Base-by-base conservation (phyloP, 2,113 vertebrate genomes). In the Bos indicus region DNA sequence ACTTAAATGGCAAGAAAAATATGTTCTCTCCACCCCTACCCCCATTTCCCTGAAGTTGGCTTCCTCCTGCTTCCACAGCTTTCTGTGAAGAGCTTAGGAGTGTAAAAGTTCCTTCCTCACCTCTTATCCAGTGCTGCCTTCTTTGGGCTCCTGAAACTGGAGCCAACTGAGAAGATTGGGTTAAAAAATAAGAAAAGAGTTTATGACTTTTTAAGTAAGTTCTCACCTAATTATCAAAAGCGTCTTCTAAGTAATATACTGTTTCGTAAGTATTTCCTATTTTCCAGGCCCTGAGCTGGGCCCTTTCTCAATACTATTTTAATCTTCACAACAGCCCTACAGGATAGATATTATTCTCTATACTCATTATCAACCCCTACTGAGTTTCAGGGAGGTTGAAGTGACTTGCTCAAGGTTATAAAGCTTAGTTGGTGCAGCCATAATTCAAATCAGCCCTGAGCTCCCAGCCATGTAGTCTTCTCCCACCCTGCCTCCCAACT, bases 1-100 rank as follows among this genome's bases (percentile, higher is more conserved):
- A 86, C 91, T 94, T 80, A 94, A 97, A 88, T n/a, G 91, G 56
- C 59, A 95, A 92, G 78, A 89, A 82, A 96, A 92, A 67, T n/a
- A 33, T 2, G 7, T 28, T 54, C 60, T 64, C 10, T 52, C 43
- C n/a, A 13, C 7, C 7, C 13, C 16, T 7, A 7, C 5, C n/a
- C 59, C 87, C 33, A 2, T n/a, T 14, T 91, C 43, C 43, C 26
- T 36, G 23, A 54, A 51, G 33, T 43, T n/a, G 90, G 67, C 84
- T 52, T 54, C 36, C 36, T 48, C 28, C 25, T n/a, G 7, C 28
- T 14, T 85, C n/a, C 25, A 15, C 23, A n/a, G 23, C 40, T 87
- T 86, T 85, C 85, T 21, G 2, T 6, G 33, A 25, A 46, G 43
- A 67, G 51, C 5, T 4, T 57, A 33, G 26, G 46, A 17, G n/a